These are phyloP conservation scores for Nasonia vitripennis DNA, from an alignment of 1,140 invertebrate genomes.

Conservation along the genomic window DNA sequence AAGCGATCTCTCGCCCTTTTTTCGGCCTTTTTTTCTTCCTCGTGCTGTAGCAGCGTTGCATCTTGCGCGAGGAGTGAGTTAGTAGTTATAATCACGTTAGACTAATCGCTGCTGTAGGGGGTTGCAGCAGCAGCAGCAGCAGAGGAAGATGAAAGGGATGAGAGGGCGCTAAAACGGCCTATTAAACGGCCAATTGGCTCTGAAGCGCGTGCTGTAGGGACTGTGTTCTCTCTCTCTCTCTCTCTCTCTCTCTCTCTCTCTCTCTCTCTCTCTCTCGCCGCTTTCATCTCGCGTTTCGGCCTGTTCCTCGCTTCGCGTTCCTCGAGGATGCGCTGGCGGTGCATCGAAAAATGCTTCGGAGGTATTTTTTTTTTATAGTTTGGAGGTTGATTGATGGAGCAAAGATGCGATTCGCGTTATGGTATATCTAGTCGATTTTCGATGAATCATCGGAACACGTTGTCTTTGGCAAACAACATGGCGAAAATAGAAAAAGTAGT, in stretches of 20 bases:
- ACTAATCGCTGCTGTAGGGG: conserved; percentile 64
- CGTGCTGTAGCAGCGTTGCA: conserved; percentile 9
- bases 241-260: not conserved
- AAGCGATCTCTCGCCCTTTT: conserved; percentile 45
- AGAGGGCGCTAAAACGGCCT: conserved; percentile 61
- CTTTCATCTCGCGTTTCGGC: conserved; percentile 4
- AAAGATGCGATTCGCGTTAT: not conserved
- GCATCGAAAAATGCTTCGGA: not conserved
- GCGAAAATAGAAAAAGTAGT: no score
- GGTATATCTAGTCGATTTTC: not conserved
- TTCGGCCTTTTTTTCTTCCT: conserved; percentile 51
- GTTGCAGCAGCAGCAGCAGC: conserved; percentile 43
- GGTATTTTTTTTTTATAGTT: not conserved
- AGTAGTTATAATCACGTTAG: conserved; percentile 68
- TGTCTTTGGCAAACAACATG: no score
- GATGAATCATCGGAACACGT: not conserved
- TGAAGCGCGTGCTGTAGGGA: not conserved
- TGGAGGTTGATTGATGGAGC: not conserved
- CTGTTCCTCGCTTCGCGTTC: not conserved
- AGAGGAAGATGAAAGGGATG: conserved; percentile 58
- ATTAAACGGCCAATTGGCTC: conserved; percentile 60
- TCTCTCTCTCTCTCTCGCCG: not conserved
- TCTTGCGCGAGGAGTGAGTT: conserved; percentile 58
- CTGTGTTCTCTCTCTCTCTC: not conserved
- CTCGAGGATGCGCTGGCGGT: not conserved